Base-by-base conservation (phyloP, 2,888 invertebrate species). In the Periphyllus acericola region DNA sequence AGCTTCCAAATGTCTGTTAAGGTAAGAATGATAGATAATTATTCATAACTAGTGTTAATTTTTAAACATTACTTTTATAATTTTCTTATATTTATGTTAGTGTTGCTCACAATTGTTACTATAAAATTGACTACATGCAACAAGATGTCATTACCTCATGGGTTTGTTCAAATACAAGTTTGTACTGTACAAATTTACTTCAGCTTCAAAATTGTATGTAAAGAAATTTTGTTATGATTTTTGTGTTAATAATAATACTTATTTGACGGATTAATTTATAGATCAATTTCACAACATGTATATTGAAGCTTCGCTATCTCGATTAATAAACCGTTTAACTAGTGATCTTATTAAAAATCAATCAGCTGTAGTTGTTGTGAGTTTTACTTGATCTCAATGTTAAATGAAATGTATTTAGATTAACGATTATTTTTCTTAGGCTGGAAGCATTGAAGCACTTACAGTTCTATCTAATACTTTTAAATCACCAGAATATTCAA, bases 401-500 rank as follows among this genome's bases (percentile, higher is more conserved):
- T 79, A 74, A 25, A 40, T 52, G 55, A 1, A 55, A 72, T n/a
- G 60, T 79, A 29, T 19, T 40, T 83, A 71, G 66, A 32, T 66
- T 84, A 81, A 29, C 82, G 55, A 74, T 40, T 17, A n/a, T 80
- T 40, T 83, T 84, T 75, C 68, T 25, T 34, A 89, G 89, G 80
- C 85, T 90, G 95, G 95, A 0, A 94, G 94, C 90, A 93, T 94
- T 90, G 94, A 96, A 91, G 94, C 96, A 0, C 92, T 97, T 2
- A 93, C 94, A 90, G 91, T 93, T 8, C 91, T 97, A 66, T 94
- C 95, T 80, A 93, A 93, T 81, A 92, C 92, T 36, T 97, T 95
- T 92, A 93, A 94, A 0, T 95, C 96, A 3, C 95, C 95, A 90
- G 92, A 93, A 34, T 95, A 95, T 91, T 92, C 93, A 17, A 93